Evolutionary conservation across 1,140 invertebrate species (phyloP).

Genomic region (Drosophila simulans): DNA sequence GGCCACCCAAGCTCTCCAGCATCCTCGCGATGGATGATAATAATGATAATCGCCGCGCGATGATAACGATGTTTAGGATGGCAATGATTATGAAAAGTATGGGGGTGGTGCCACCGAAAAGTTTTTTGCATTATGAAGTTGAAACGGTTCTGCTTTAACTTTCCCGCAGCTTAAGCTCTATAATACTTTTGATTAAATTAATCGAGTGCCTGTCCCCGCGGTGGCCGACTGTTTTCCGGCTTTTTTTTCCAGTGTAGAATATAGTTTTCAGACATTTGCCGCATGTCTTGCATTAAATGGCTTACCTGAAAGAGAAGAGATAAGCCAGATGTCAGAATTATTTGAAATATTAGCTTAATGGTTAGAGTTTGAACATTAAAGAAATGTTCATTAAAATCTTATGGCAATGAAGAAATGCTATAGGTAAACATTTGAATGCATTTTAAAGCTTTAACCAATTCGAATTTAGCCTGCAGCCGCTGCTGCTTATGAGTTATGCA

Average conservation of each 20-base stretch:
- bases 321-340: not conserved
- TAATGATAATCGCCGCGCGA: slow-evolving; percentile 15
- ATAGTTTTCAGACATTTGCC: slow-evolving; percentile 8
- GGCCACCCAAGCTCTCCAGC: slow-evolving; percentile 21
- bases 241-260: not conserved
- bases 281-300: not conserved
- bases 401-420: not conserved
- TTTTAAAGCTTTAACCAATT: not conserved
- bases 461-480: not conserved
- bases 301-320: slow-evolving; percentile 38
- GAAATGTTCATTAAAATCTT: not conserved
- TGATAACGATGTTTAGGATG: slow-evolving; percentile 51
- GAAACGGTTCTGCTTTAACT: slow-evolving; percentile 29
- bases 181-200: slow-evolving; percentile 71
- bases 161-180: slow-evolving; percentile 31
- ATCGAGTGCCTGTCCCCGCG: slow-evolving; percentile 34
- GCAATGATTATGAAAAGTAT: slow-evolving; percentile 12
- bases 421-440: no score
- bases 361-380: not conserved
- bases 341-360: not conserved
- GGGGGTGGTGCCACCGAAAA: slow-evolving; percentile 19
- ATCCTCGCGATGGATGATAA: slow-evolving; percentile 6
- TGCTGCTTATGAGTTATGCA: slow-evolving; percentile 13
- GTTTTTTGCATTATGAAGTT: slow-evolving; percentile 58
- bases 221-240: slow-evolving; percentile 4